A percentile compares a stretch with the other conserved stretches of the same genome.
Conservation (phyloP, 2,113 vertebrate species). For the Coracopsis vasa region DNA sequence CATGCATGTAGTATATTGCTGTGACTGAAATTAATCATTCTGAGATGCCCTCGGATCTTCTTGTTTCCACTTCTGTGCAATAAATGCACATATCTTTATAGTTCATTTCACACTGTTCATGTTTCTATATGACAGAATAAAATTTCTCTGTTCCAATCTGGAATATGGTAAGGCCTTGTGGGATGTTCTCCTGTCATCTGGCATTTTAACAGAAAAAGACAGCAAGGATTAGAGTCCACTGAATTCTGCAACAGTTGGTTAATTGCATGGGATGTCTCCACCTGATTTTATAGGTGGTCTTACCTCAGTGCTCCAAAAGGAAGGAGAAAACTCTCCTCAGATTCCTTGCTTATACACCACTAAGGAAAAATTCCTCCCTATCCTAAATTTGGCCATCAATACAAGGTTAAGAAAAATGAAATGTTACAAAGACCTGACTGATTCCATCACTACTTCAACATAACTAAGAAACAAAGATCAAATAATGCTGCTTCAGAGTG, state of each 20-base stretch:
- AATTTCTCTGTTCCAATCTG: conserved; percentile 42
- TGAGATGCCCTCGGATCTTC: not conserved
- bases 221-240: not conserved
- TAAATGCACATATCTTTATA: conserved; percentile 20
- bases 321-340: not conserved
- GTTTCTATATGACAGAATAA: conserved; percentile 43
- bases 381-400: not conserved
- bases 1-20: not conserved
- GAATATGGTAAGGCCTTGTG: not conserved
- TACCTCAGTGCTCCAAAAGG: not conserved
- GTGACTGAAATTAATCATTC: not conserved
- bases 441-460: not conserved
- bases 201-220: conserved; percentile 11
- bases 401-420: conserved; percentile 26
- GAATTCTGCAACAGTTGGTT: not conserved
- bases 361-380: not conserved
- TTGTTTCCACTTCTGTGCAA: not conserved
- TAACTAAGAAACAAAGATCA: not conserved
- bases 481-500: not conserved
- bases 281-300: not conserved
- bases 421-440: not conserved
- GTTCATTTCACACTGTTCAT: conserved; percentile 3
- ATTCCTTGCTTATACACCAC: not conserved
- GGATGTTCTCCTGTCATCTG: not conserved
- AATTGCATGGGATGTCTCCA: not conserved